phyloP scores from a whole-genome alignment of 2,888 invertebrate species.

The Heliconius aoede region DNA sequence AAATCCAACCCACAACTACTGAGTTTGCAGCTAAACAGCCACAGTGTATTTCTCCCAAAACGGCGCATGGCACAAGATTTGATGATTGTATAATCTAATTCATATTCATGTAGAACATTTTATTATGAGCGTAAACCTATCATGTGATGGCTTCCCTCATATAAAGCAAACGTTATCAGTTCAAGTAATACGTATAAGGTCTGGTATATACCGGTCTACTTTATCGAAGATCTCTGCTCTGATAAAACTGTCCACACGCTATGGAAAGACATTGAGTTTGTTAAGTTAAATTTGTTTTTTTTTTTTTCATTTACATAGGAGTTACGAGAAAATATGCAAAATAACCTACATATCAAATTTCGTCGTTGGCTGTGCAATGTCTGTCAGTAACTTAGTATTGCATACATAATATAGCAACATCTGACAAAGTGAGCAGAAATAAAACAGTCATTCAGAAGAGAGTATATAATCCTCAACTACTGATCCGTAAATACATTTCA shows the following conservation, averaged over 20 bases:
- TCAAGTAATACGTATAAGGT: slow-evolving; percentile 36
- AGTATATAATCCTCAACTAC: neutral
- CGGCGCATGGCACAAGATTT: slow-evolving; percentile 11
- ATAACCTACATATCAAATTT: no score
- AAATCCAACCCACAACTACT: no score
- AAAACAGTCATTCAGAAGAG: neutral
- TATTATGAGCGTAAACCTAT: slow-evolving; percentile 29
- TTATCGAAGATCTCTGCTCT: slow-evolving; percentile 38
- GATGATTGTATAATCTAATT: neutral
- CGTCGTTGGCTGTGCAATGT: no score
- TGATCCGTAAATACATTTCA: neutral
- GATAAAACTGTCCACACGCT: slow-evolving; percentile 32
- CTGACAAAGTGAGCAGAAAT: neutral
- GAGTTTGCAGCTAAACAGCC: no score
- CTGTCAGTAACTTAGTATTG: no score
- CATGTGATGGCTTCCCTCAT: slow-evolving; percentile 38
- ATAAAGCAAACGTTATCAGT: slow-evolving; percentile 44
- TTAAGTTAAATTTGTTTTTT: neutral
- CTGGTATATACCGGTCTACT: slow-evolving; percentile 23
- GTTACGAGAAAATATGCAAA: no score
- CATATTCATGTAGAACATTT: slow-evolving; percentile 33
- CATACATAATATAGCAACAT: no score
- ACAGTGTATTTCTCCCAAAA: neutral
- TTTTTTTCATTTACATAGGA: no score
- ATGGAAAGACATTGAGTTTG: neutral